A percentile compares a stretch with the other conserved stretches of the same genome.
phyloP scores from a whole-genome alignment of 2,888 invertebrate species.

The Cheilosia impressa region DNA sequence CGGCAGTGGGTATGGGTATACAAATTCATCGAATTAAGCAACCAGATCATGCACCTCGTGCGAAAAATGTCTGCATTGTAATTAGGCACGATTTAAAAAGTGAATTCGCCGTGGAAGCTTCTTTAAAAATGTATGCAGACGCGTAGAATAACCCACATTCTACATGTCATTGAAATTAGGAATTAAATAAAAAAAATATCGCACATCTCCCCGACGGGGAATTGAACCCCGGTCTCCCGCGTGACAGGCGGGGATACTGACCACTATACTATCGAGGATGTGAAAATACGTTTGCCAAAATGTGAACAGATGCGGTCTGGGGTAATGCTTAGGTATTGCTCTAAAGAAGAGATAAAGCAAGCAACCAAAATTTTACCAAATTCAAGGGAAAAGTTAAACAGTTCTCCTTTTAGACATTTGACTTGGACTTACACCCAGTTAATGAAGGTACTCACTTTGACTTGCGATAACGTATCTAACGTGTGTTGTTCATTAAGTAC shows the following conservation, averaged over 20 bases:
- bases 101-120: too few species aligned
- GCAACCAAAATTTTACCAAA: too few species aligned
- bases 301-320: too few species aligned
- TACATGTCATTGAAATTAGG: not conserved
- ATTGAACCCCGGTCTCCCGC: conserved; percentile 68
- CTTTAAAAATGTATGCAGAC: not conserved
- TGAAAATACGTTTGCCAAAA: not conserved
- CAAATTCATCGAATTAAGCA: conserved; percentile 8
- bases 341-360: too few species aligned
- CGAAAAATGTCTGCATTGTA: not conserved
- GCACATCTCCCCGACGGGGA: conserved; percentile 59
- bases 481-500: too few species aligned
- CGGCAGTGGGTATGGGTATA: not conserved
- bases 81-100: not conserved
- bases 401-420: too few species aligned
- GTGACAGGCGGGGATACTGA: conserved; percentile 71
- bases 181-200: not conserved
- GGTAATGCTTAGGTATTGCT: fast-evolving
- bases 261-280: conserved; percentile 73
- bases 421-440: too few species aligned
- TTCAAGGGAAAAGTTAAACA: too few species aligned
- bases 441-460: too few species aligned
- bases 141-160: too few species aligned
- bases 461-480: too few species aligned
- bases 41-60: conserved; percentile 11